A percentile compares a stretch with the other conserved stretches of the same genome.
These are phyloP conservation scores for Zaprionus obscuricornis DNA, from an alignment of 2,888 invertebrate genomes.

Conservation along the genomic window DNA sequence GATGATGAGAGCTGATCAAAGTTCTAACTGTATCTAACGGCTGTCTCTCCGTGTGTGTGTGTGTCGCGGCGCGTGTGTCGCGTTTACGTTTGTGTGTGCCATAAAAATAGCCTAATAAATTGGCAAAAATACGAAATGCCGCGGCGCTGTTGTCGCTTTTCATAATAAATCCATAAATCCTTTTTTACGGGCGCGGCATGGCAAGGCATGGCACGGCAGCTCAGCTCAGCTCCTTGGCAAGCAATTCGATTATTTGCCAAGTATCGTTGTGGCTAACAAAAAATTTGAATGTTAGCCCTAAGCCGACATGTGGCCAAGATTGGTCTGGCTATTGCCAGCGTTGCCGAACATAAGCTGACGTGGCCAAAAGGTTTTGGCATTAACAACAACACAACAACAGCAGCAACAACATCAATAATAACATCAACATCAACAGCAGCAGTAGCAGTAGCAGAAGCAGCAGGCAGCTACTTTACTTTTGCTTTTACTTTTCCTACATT, in stretches of 20 bases:
- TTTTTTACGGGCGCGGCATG: conserved; percentile 62
- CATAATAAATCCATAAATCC: conserved; percentile 76
- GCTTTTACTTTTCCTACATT: conserved; percentile 4
- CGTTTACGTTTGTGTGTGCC: conserved; percentile 37
- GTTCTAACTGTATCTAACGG: conserved; percentile 11
- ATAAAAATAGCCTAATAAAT: conserved; percentile 74
- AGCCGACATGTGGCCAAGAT: conserved; percentile 56
- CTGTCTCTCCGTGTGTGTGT: neutral
- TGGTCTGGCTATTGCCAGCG: conserved; percentile 12
- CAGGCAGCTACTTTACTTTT: conserved; percentile 22
- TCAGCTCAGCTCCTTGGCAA: too few relatives aligned
- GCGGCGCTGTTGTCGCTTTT: conserved; percentile 55
- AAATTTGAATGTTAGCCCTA: conserved; percentile 65
- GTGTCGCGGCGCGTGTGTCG: neutral
- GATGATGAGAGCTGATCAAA: conserved; percentile 65
- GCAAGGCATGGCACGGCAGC: conserved; percentile 38
- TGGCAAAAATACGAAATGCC: conserved; percentile 65
- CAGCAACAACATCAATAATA: neutral
- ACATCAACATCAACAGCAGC: neutral
- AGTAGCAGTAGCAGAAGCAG: neutral
- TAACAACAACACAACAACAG: conserved; percentile 4
- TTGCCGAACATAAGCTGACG: conserved; percentile 47
- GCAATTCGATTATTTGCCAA: conserved; percentile 69
- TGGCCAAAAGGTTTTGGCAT: conserved; percentile 28
- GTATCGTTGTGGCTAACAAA: conserved; percentile 61